Evolutionary conservation across 2,113 vertebrate species (phyloP).

Genomic region (Pangasianodon gigas): DNA sequence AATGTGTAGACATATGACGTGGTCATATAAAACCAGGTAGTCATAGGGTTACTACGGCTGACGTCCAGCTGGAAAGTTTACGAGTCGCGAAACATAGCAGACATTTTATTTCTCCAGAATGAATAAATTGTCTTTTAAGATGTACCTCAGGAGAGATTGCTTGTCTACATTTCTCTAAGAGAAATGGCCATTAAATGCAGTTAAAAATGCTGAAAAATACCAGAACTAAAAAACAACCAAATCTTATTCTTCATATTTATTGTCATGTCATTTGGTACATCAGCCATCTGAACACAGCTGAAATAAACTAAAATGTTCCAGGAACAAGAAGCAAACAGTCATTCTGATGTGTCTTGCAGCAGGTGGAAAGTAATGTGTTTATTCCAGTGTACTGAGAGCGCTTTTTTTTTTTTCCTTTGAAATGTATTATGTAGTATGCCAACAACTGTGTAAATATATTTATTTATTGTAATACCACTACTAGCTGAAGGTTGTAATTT

Average conservation of each 20-base stretch:
- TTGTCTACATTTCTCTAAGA: slow-evolving; percentile 62
- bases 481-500: slow-evolving; percentile 24
- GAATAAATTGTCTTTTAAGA: slow-evolving; percentile 77
- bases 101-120: slow-evolving; percentile 75
- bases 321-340: slow-evolving; percentile 37
- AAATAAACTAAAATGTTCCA: slow-evolving; percentile 53
- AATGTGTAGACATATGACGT: slow-evolving; percentile 6
- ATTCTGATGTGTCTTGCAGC: slow-evolving; percentile 45
- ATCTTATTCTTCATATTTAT: slow-evolving; percentile 58
- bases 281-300: slow-evolving; percentile 44
- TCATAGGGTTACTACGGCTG: slow-evolving; percentile 58
- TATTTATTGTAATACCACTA: slow-evolving; percentile 43
- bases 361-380: slow-evolving; percentile 57
- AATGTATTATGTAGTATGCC: neutral
- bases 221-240: slow-evolving; percentile 60
- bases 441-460: slow-evolving; percentile 46
- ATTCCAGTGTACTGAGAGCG: slow-evolving; percentile 40
- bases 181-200: slow-evolving; percentile 56
- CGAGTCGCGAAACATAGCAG: slow-evolving; percentile 68
- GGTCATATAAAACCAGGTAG: slow-evolving; percentile 9
- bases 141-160: slow-evolving; percentile 67
- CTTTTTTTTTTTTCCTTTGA: slow-evolving; percentile 25
- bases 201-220: slow-evolving; percentile 64
- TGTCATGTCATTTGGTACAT: slow-evolving; percentile 60
- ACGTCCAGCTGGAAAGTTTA: slow-evolving; percentile 70